Evolutionary conservation across 1,140 invertebrate genomes (phyloP).

Genomic region (Carposina sasakii): DNA sequence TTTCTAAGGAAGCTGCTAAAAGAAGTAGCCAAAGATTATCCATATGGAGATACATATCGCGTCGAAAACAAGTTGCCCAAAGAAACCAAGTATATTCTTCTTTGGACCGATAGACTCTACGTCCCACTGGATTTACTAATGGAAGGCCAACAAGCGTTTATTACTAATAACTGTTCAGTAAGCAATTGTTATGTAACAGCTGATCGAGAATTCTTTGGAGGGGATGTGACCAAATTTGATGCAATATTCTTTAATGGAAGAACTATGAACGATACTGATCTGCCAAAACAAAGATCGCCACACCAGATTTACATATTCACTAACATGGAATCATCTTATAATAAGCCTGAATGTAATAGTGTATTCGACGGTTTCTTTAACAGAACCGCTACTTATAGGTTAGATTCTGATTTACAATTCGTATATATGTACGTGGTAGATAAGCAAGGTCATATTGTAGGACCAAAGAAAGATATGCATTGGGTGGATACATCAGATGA

Average conservation of each 20-base stretch:
- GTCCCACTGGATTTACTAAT: conserved; percentile 39
- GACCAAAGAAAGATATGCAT: conserved; percentile 44
- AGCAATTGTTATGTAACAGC: conserved; percentile 43
- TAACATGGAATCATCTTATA: conserved; percentile 67
- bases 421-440: conserved; percentile 67
- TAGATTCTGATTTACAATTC: conserved; percentile 70
- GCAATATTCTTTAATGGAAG: conserved; percentile 64
- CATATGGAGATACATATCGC: no score
- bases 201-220: conserved; percentile 25
- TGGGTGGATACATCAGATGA: conserved; percentile 47
- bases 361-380: conserved; percentile 72
- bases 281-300: conserved; percentile 47
- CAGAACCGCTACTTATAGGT: conserved; percentile 75
- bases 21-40: no score
- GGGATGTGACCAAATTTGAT: conserved; percentile 54
- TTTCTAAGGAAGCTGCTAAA: no score
- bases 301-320: conserved; percentile 71
- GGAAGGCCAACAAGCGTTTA: conserved; percentile 30
- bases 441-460: conserved; percentile 40
- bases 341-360: conserved; percentile 46
- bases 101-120: conserved; percentile 31
- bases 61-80: background rate
- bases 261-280: conserved; percentile 25
- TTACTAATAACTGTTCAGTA: conserved; percentile 32
- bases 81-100: conserved; percentile 32